These are phyloP conservation scores for Protomyctophum bolini DNA, from an alignment of 2,113 vertebrate species.

Conservation along the genomic window DNA sequence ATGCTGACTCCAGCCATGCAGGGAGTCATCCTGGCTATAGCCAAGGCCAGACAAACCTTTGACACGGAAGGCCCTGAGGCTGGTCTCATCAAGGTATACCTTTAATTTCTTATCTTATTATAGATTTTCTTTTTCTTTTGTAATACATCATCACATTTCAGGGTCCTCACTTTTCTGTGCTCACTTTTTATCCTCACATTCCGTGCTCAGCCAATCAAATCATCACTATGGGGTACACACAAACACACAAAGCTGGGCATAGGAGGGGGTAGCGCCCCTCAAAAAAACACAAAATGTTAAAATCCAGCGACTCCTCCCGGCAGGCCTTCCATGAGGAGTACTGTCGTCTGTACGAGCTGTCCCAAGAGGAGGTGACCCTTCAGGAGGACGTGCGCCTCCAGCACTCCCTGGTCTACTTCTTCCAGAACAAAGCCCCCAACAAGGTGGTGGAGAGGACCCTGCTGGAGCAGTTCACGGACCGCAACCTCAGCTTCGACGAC, in stretches of 20 bases:
- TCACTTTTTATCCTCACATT: no score
- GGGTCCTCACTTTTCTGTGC: no score
- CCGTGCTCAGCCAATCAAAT: no score
- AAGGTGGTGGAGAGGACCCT: conserved; percentile 91
- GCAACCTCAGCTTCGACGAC: conserved; percentile 95
- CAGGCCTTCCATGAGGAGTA: conserved; percentile 96
- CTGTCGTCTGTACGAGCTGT: conserved; percentile 87
- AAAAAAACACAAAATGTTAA: no score
- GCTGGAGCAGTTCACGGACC: conserved; percentile 94
- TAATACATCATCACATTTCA: no score
- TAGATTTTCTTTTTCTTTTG: no score
- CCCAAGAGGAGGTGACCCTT: conserved; percentile 83
- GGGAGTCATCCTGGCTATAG: conserved; percentile 95
- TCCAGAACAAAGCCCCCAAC: conserved; percentile 91
- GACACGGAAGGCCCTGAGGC: conserved; percentile 96
- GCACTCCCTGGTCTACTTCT: conserved; percentile 92
- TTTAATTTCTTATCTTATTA: no score
- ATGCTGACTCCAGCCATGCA: conserved; percentile 99
- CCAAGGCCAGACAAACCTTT: conserved; percentile 92
- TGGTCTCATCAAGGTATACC: conserved; percentile 92
- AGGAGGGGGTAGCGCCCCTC: no score
- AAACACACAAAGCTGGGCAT: no score
- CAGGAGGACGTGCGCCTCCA: conserved; percentile 90
- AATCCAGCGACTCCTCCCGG: no score
- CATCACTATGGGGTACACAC: no score